Evolutionary conservation across 2,797 vertebrate species (phyloP), one percentile per base, ranked within the genome.

Genomic region (Enteromius unitaeniatus): DNA sequence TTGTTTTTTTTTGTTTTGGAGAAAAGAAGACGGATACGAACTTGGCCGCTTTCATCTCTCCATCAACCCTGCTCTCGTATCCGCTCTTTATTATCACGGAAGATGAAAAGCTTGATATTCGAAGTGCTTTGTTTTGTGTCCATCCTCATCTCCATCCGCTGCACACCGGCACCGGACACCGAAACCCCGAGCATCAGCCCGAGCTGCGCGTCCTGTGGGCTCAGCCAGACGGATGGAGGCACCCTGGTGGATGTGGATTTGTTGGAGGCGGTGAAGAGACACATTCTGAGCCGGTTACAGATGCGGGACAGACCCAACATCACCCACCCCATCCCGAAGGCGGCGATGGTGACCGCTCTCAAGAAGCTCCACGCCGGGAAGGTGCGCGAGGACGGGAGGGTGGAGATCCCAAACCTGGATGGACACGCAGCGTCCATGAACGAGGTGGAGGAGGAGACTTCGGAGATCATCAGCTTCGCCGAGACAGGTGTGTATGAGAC

Each of bases 381-480:
- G 91, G 94, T 98, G 91, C 93, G 96, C 37, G 96, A 96, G 89
- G 97, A 98, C 92, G 97, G 97, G 21, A 90, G 96, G 58, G 92
- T 98, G 91, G 97, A 98, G 93, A 97, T 98, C 90, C 97, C 97
- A 65, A 94, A 95, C 91, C 93, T 97, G 93, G 97, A 99, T 92
- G 96, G 97, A 28, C 96, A 97, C 86, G 93, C 96, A 62, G 96
- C 95, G 83, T 86, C 91, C 51, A 92, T 93, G 76, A 92, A 95
- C 72, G 95, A 96, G 47, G 94, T 93, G 65, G 95, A 93, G 89
- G 96, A 98, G 91, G 96, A 97, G 85, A 93, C 92, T 88, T 97
- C 97, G 1, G 97, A 99, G 95, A 98, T 99, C 94, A 99, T 99
- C 95, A 98, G 97, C 94, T 99, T 99, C 82, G 97, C 97, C 0